A percentile compares a stretch with the other conserved stretches of the same genome.
These are phyloP conservation scores for Cotesia typhae DNA, from an alignment of 1,140 invertebrate genomes.

Conservation along the genomic window DNA sequence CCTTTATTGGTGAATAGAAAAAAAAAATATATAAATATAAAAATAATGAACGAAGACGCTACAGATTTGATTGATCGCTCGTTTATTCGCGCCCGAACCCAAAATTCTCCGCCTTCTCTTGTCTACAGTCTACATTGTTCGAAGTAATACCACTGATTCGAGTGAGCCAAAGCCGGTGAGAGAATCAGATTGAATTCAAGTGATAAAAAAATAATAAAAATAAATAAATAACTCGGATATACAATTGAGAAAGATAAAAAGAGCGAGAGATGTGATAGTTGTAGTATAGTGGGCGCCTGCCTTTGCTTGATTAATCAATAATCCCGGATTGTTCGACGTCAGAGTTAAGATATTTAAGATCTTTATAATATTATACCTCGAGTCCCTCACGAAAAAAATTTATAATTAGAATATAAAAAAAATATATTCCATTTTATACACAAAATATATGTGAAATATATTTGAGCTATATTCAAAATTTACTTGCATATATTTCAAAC, in stretches of 20 bases:
- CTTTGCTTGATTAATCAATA: slow-evolving; percentile 31
- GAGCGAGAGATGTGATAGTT: too few species aligned
- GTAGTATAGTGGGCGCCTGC: not conserved
- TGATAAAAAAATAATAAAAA: slow-evolving; percentile 7
- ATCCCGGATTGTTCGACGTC: slow-evolving; percentile 19
- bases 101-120: slow-evolving; percentile 4
- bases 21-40: too few species aligned
- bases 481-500: too few species aligned
- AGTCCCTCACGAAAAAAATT: too few species aligned
- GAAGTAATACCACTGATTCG: not conserved
- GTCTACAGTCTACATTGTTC: slow-evolving; percentile 5
- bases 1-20: not conserved
- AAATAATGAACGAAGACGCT: slow-evolving; percentile 12
- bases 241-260: too few species aligned
- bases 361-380: too few species aligned
- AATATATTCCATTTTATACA: too few species aligned
- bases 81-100: slow-evolving; percentile 7
- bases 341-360: too few species aligned
- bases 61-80: slow-evolving; percentile 22
- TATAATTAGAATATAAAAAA: too few species aligned
- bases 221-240: not conserved
- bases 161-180: not conserved
- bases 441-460: too few species aligned
- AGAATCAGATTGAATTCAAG: not conserved
- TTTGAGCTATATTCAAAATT: too few species aligned